Evolutionary conservation across 2,888 invertebrate genomes (phyloP).

Genomic region (Drosophila multiciliata): DNA sequence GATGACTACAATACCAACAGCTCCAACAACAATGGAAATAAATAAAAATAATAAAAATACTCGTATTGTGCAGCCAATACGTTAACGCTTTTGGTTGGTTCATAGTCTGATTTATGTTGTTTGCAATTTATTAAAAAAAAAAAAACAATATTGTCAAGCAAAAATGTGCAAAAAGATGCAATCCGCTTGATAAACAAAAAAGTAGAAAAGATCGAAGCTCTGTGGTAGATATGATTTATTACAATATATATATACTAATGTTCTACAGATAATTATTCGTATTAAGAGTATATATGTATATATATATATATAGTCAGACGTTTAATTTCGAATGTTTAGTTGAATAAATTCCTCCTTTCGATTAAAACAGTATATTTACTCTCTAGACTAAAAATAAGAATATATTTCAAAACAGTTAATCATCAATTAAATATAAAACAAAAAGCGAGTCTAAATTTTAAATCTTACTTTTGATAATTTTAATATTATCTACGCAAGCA

Average conservation of each 20-base stretch:
- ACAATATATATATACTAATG: not conserved
- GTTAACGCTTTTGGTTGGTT: slow-evolving; percentile 45
- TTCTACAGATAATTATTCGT: not conserved
- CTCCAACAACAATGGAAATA: slow-evolving; percentile 15
- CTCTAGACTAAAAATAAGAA: not conserved
- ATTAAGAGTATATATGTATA: not conserved
- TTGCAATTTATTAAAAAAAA: slow-evolving; percentile 66
- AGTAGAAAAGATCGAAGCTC: not conserved
- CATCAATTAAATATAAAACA: not conserved
- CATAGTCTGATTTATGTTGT: slow-evolving; percentile 69
- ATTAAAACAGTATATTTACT: not conserved
- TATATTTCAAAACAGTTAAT: not conserved
- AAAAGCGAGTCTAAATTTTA: not conserved
- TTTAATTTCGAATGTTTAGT: not conserved
- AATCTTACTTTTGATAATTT: not conserved
- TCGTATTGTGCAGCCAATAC: slow-evolving; percentile 50
- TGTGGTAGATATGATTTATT: not conserved
- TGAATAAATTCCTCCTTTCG: not conserved
- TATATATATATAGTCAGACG: too few species aligned
- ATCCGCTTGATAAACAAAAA: slow-evolving; percentile 42
- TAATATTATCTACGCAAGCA: not conserved
- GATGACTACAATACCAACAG: slow-evolving; percentile 46
- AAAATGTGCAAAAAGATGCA: slow-evolving; percentile 28
- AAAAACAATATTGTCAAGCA: slow-evolving; percentile 27
- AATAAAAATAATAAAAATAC: slow-evolving; percentile 35